Evolutionary conservation across 2,113 vertebrate genomes (phyloP).

Genomic region (Gnathonemus longibarbis): DNA sequence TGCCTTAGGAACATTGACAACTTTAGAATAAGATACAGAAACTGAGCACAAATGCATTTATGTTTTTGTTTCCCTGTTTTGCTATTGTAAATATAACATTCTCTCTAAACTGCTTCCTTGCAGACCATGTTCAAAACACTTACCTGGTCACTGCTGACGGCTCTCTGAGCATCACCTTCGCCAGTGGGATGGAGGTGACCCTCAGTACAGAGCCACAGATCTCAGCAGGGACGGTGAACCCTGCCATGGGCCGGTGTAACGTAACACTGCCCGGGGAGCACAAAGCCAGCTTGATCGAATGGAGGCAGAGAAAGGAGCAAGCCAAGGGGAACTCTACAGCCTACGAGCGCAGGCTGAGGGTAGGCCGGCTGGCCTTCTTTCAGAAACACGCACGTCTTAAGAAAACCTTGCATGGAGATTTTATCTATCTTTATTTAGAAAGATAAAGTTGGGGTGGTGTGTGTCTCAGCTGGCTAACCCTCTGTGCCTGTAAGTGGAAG

Average conservation of each 20-base stretch:
- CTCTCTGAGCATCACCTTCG: slow-evolving; percentile 84
- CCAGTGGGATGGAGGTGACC: slow-evolving; percentile 91
- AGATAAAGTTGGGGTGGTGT: not conserved
- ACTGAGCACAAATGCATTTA: not conserved
- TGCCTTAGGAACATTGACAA: not conserved
- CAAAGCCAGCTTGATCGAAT: slow-evolving; percentile 89
- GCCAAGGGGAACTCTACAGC: slow-evolving; percentile 86
- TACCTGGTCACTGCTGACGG: slow-evolving; percentile 90
- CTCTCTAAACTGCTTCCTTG: not conserved
- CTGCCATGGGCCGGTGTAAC: slow-evolving; percentile 88
- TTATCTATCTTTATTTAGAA: not conserved
- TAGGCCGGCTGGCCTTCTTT: slow-evolving; percentile 47
- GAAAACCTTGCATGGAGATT: not conserved
- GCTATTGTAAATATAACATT: not conserved
- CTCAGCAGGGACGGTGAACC: slow-evolving; percentile 80
- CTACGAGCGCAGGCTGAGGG: slow-evolving; percentile 90
- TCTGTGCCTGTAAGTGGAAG: not conserved
- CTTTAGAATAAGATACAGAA: not conserved
- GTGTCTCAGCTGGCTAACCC: not conserved
- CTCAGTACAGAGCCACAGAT: slow-evolving; percentile 87
- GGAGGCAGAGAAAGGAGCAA: slow-evolving; percentile 92
- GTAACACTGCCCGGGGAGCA: slow-evolving; percentile 93
- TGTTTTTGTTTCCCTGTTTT: not conserved
- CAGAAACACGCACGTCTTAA: not conserved
- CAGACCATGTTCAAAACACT: slow-evolving; percentile 86